phyloP scores from a whole-genome alignment of 2,888 invertebrate species.

The Gonocerus acuteangulatus region DNA sequence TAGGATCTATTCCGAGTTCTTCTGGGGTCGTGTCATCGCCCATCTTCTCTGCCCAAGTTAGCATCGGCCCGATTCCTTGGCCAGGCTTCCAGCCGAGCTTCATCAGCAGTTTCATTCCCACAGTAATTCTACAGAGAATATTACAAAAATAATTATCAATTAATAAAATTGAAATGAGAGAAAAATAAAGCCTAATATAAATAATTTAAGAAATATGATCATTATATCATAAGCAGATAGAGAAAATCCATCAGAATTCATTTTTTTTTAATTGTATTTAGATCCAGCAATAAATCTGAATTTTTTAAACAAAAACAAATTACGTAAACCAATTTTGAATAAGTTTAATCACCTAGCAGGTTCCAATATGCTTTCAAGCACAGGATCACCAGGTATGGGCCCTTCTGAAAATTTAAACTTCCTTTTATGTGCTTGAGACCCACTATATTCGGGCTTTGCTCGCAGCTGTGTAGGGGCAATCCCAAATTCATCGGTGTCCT shows the following conservation, averaged over 20 bases:
- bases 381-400: constrained; percentile 54
- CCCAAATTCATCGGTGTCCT: constrained; percentile 67
- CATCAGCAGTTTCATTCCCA: constrained; percentile 75
- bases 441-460: constrained; percentile 68
- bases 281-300: no score
- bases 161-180: no score
- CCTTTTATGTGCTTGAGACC: constrained; percentile 40
- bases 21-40: background rate
- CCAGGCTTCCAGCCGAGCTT: constrained; percentile 91
- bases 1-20: constrained; percentile 35
- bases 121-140: constrained; percentile 62
- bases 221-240: no score
- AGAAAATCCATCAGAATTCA: no score
- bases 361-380: constrained; percentile 49
- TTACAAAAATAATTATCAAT: constrained; percentile 21
- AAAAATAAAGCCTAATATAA: background rate
- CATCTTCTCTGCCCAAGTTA: constrained; percentile 43
- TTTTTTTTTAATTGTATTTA: no score
- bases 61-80: constrained; percentile 67
- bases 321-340: no score
- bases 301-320: no score
- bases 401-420: constrained; percentile 39
- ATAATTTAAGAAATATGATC: background rate
- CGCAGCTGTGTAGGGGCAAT: constrained; percentile 83
- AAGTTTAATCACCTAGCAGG: constrained; percentile 47